Conservation (phyloP, 2,797 vertebrate species). For the Carapus acus region DNA sequence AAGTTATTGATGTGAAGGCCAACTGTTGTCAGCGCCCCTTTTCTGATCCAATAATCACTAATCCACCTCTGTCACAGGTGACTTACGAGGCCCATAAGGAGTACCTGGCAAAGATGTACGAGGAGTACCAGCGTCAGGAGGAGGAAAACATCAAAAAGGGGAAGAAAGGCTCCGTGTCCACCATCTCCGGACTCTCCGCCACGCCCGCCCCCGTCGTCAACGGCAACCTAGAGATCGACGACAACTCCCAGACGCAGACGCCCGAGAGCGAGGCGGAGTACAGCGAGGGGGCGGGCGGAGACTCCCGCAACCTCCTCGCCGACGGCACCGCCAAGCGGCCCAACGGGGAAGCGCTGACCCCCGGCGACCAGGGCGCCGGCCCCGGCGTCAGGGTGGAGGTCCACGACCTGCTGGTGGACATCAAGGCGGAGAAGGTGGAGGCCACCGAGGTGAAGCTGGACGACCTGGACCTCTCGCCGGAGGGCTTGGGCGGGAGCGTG, state of each 20-base stretch:
- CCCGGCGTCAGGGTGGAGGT: conserved; percentile 92
- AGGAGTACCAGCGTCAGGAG: conserved; percentile 99
- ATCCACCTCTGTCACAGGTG: conserved; percentile 72
- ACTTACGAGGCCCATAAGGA: conserved; percentile 99
- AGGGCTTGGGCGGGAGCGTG: conserved; percentile 74
- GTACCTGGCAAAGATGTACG: conserved; percentile 99
- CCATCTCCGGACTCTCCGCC: conserved; percentile 95
- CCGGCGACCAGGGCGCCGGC: conserved; percentile 70
- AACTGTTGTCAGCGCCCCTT: conserved; percentile 19
- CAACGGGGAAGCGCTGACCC: conserved; percentile 75
- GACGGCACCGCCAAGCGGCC: conserved; percentile 78
- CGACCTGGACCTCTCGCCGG: conserved; percentile 95
- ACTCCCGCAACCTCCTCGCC: conserved; percentile 86
- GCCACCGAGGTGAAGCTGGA: conserved; percentile 98
- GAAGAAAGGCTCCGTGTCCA: conserved; percentile 97
- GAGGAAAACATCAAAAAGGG: conserved; percentile 99
- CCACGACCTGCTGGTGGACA: conserved; percentile 95
- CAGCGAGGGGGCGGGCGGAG: conserved; percentile 78
- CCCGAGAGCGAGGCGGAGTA: conserved; percentile 97
- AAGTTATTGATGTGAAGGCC: conserved; percentile 32
- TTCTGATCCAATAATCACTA: conserved; percentile 27
- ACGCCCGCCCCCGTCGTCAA: conserved; percentile 85
- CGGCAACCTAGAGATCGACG: conserved; percentile 92
- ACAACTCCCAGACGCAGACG: conserved; percentile 94
- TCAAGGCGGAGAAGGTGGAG: conserved; percentile 99